A percentile compares a stretch with the other conserved stretches of the same genome.
These are phyloP conservation scores for Sinocyclocheilus anophthalmus DNA, from an alignment of 2,113 vertebrate species.

Conservation along the genomic window DNA sequence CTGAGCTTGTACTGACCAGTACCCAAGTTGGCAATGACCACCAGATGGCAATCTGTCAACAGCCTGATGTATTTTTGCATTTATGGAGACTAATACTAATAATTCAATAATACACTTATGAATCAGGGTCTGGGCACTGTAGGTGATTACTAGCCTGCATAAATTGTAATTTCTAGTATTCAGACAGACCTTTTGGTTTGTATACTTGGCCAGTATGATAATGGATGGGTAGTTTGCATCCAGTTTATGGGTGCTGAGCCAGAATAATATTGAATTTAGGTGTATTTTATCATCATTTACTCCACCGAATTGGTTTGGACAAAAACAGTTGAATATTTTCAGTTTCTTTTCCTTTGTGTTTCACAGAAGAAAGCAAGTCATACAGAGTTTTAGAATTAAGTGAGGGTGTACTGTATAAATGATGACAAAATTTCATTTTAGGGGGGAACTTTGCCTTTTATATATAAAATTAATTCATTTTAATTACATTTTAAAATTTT, in stretches of 20 bases:
- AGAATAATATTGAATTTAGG: background rate
- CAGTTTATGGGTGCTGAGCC: background rate
- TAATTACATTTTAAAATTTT: no score
- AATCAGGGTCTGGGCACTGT: background rate
- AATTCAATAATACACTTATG: slow-evolving; percentile 1
- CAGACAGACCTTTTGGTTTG: slow-evolving; percentile 16
- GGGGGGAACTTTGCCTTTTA: background rate
- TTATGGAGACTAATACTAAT: slow-evolving; percentile 6
- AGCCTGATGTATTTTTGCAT: background rate
- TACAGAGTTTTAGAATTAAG: background rate
- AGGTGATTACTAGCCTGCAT: background rate
- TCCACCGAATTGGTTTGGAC: background rate
- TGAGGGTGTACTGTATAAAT: background rate
- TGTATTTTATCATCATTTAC: slow-evolving; percentile 10
- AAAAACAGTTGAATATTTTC: slow-evolving; percentile 5
- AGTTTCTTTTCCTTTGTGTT: background rate
- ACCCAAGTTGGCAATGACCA: slow-evolving; percentile 33
- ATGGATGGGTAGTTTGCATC: background rate
- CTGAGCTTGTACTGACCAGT: background rate
- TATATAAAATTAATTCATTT: no score
- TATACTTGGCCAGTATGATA: background rate
- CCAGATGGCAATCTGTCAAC: slow-evolving; percentile 53
- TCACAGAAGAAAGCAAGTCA: background rate
- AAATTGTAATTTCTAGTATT: background rate
- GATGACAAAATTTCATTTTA: background rate